Evolutionary conservation across 2,113 vertebrate genomes (phyloP).

Genomic region (Electrona antarctica): DNA sequence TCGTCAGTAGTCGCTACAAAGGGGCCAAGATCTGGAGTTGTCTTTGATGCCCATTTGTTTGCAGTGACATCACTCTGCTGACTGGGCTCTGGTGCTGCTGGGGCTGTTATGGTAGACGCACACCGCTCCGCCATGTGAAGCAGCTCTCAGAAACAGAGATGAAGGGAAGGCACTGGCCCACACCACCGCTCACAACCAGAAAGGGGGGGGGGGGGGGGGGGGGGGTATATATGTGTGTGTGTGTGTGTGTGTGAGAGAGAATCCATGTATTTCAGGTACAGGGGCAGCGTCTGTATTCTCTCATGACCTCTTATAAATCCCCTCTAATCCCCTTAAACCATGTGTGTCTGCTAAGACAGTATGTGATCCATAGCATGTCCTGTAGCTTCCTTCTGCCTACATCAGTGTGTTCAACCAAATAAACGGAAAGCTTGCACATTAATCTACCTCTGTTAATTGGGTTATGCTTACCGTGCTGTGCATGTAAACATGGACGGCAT

Average conservation of each 20-base stretch:
- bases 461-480: too few relatives aligned
- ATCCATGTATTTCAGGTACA: neutral
- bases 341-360: conserved; percentile 32
- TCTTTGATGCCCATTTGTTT: conserved; percentile 61
- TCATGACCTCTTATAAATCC: conserved; percentile 47
- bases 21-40: conserved; percentile 73
- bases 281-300: conserved; percentile 43
- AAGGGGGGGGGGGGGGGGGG: too few relatives aligned
- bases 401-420: too few relatives aligned
- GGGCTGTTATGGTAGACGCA: too few relatives aligned
- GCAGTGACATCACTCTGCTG: conserved; percentile 27
- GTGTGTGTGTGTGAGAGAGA: neutral
- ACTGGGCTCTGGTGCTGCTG: conserved; percentile 26
- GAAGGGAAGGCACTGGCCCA: conserved; percentile 33
- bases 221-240: conserved; percentile 17
- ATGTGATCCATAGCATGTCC: conserved; percentile 43
- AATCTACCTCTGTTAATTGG: too few relatives aligned
- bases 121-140: conserved; percentile 54
- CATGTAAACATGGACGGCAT: too few relatives aligned
- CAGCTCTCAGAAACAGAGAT: conserved; percentile 31
- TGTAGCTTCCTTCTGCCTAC: neutral
- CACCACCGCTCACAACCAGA: neutral
- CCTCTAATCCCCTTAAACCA: conserved; percentile 32
- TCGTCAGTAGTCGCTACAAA: conserved; percentile 69
- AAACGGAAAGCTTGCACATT: too few relatives aligned